phyloP scores from a whole-genome alignment of 2,113 vertebrate species.

The Corvus moneduloides region DNA sequence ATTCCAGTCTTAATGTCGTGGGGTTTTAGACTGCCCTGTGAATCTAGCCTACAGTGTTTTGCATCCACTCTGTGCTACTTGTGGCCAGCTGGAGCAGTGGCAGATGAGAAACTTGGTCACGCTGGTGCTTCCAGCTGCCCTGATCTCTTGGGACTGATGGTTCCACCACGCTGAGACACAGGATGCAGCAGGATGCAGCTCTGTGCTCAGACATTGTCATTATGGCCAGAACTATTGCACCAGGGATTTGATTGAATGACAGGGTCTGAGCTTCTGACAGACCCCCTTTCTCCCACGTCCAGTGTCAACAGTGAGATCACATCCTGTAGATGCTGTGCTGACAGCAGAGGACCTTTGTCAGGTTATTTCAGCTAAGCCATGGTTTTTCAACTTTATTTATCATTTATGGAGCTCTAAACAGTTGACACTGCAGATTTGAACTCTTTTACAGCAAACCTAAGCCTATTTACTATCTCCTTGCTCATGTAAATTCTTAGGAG shows the following conservation, averaged over 20 bases:
- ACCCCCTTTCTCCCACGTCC: background rate
- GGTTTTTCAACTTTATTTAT: background rate
- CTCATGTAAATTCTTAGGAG: background rate
- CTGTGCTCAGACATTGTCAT: background rate
- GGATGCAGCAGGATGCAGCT: background rate
- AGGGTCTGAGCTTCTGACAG: background rate
- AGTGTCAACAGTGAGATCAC: rapidly evolving
- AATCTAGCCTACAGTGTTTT: background rate
- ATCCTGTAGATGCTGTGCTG: background rate
- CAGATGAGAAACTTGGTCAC: background rate
- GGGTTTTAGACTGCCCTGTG: background rate
- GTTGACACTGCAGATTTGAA: background rate
- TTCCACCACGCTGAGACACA: rapidly evolving
- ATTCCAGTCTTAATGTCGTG: rapidly evolving
- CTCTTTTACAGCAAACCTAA: background rate
- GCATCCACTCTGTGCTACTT: background rate
- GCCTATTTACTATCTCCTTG: background rate
- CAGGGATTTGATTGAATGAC: background rate
- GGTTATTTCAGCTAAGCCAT: background rate
- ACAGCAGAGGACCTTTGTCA: background rate
- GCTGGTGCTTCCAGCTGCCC: background rate
- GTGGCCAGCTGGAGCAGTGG: background rate
- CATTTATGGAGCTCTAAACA: background rate
- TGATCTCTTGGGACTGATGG: background rate
- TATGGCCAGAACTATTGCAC: background rate